phyloP scores from a whole-genome alignment of 2,888 invertebrate species.

The Parthenolecanium corni region DNA sequence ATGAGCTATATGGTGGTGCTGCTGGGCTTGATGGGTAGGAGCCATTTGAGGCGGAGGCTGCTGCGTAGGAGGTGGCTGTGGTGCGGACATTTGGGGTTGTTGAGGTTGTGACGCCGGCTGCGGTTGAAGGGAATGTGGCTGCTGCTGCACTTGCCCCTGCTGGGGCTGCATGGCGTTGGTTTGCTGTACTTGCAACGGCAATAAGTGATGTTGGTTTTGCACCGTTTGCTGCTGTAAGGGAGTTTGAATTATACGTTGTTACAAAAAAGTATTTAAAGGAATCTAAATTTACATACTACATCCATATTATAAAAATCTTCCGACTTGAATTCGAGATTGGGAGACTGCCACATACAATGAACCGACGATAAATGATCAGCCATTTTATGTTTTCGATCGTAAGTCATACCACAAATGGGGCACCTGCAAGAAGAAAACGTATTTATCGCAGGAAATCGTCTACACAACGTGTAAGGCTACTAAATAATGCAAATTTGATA shows the following conservation, averaged over 20 bases:
- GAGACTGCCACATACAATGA: slow-evolving; percentile 12
- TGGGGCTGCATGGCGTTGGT: neutral
- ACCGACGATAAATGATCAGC: slow-evolving; percentile 31
- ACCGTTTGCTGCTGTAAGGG: neutral
- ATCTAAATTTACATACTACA: neutral
- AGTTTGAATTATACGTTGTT: too few relatives aligned
- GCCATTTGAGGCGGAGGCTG: neutral
- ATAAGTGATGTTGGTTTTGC: slow-evolving; percentile 15
- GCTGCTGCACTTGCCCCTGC: neutral
- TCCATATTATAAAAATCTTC: slow-evolving; percentile 21
- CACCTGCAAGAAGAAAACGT: slow-evolving; percentile 23
- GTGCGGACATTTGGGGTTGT: slow-evolving; percentile 2
- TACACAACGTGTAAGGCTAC: neutral
- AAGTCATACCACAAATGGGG: slow-evolving; percentile 31
- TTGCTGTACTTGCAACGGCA: slow-evolving; percentile 9
- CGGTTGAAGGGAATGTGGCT: neutral
- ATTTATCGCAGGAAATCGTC: neutral
- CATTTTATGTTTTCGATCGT: slow-evolving; percentile 31
- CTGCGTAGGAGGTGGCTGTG: neutral
- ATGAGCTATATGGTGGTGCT: slow-evolving; percentile 12
- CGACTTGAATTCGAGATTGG: slow-evolving; percentile 17
- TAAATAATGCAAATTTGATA: neutral
- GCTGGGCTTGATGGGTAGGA: neutral
- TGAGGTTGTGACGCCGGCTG: neutral
- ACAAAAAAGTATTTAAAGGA: neutral